Conservation (phyloP, 2,113 vertebrate genomes). For the Potamarius usumacintae region DNA sequence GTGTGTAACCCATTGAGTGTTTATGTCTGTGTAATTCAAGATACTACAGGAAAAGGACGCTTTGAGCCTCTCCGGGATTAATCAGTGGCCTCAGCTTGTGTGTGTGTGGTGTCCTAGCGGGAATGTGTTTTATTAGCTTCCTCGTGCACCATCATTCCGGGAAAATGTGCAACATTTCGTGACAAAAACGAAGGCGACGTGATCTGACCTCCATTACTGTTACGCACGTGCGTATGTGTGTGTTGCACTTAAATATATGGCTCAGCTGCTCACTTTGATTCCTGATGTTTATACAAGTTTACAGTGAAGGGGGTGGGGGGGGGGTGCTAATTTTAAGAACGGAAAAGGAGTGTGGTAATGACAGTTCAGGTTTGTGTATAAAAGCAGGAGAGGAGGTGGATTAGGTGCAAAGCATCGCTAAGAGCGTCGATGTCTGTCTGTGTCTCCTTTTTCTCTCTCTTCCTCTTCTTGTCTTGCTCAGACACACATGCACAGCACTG, state of each 20-base stretch:
- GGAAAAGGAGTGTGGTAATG: conserved; percentile 1
- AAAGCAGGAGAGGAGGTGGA: background rate
- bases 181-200: conserved; percentile 17
- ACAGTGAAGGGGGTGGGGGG: too few relatives aligned
- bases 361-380: conserved; percentile 29
- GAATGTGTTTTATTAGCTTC: conserved; percentile 61
- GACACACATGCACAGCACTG: conserved; percentile 38
- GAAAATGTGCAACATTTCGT: conserved; percentile 12
- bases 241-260: conserved; percentile 3
- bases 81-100: conserved; percentile 63
- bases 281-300: background rate
- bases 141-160: conserved; percentile 21
- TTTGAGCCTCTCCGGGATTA: conserved; percentile 66
- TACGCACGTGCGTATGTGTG: background rate
- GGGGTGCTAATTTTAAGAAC: background rate
- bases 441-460: background rate
- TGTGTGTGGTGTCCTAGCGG: conserved; percentile 56
- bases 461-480: background rate
- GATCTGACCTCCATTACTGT: background rate
- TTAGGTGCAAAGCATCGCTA: conserved; percentile 39
- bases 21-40: conserved; percentile 45
- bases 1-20: background rate
- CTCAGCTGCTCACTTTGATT: conserved; percentile 7
- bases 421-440: conserved; percentile 51
- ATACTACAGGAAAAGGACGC: conserved; percentile 46